Conservation (phyloP, 2,113 vertebrate genomes). For the Symphodus melops region DNA sequence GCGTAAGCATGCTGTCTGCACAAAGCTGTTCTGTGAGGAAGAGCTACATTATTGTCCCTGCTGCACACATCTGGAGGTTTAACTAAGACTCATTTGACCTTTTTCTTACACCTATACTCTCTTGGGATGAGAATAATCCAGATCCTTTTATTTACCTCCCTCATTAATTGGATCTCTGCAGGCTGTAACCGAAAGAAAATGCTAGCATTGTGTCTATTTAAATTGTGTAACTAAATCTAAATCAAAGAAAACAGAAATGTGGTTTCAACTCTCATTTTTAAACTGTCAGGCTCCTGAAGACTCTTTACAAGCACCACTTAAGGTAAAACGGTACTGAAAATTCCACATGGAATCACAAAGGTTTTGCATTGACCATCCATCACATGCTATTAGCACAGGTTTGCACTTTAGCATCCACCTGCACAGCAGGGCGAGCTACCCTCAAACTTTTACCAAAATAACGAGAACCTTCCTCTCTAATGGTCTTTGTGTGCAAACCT, state of each 20-base stretch:
- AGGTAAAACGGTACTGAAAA: slow-evolving; percentile 34
- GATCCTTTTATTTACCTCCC: slow-evolving; percentile 1
- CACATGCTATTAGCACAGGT: slow-evolving; percentile 38
- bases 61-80: slow-evolving; percentile 18
- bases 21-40: neutral
- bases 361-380: slow-evolving; percentile 28
- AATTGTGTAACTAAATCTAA: slow-evolving; percentile 14
- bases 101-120: slow-evolving; percentile 3
- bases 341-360: slow-evolving; percentile 50
- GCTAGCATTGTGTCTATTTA: neutral
- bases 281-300: slow-evolving; percentile 36
- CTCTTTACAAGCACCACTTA: slow-evolving; percentile 43
- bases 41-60: slow-evolving; percentile 11
- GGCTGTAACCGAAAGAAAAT: slow-evolving; percentile 10
- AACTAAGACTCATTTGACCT: slow-evolving; percentile 3
- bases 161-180: slow-evolving; percentile 20
- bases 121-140: slow-evolving; percentile 18
- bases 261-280: slow-evolving; percentile 1
- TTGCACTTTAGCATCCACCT: slow-evolving; percentile 29
- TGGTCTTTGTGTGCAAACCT: slow-evolving; percentile 33
- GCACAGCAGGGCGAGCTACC: slow-evolving; percentile 49
- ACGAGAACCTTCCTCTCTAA: slow-evolving; percentile 54
- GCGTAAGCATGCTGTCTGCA: neutral
- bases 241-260: neutral
- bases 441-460: slow-evolving; percentile 53